These are phyloP conservation scores for Catajapyx aquilonaris DNA, from an alignment of 1,140 invertebrate genomes.

Conservation along the genomic window DNA sequence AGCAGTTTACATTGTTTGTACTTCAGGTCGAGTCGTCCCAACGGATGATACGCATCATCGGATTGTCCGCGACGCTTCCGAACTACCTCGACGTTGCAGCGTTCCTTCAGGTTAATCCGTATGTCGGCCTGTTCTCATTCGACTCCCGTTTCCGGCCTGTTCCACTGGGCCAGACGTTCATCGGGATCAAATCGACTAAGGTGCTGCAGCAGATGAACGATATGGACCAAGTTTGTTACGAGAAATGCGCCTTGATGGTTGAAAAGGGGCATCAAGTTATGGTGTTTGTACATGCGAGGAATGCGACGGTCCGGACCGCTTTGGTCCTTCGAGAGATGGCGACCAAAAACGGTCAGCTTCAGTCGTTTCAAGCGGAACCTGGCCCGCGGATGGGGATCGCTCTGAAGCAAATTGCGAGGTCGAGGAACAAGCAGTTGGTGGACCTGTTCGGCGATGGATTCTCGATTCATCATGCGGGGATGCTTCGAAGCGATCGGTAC, in stretches of 20 bases:
- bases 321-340: conserved; percentile 54
- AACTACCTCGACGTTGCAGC: conserved; percentile 93
- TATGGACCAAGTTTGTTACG: conserved; percentile 88
- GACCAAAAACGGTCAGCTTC: conserved; percentile 41
- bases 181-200: conserved; percentile 67
- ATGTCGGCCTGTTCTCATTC: conserved; percentile 88
- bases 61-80: conserved; percentile 89
- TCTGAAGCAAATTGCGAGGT: conserved; percentile 39
- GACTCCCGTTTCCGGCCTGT: conserved; percentile 92
- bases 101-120: conserved; percentile 84
- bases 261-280: conserved; percentile 87
- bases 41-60: conserved; percentile 94
- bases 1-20: conserved; percentile 9
- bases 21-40: conserved; percentile 73
- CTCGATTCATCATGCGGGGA: conserved; percentile 91
- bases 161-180: conserved; percentile 76
- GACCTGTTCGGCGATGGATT: conserved; percentile 76
- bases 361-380: conserved; percentile 39
- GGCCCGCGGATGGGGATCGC: conserved; percentile 33
- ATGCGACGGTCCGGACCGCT: conserved; percentile 79
- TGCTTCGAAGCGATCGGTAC: conserved; percentile 63
- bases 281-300: conserved; percentile 97
- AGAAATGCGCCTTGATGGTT: conserved; percentile 74
- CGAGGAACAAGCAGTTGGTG: conserved; percentile 47
- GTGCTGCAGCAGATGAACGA: conserved; percentile 51